Base-by-base conservation (phyloP, 2,797 vertebrate genomes). In the Hoplostethus mediterraneus region DNA sequence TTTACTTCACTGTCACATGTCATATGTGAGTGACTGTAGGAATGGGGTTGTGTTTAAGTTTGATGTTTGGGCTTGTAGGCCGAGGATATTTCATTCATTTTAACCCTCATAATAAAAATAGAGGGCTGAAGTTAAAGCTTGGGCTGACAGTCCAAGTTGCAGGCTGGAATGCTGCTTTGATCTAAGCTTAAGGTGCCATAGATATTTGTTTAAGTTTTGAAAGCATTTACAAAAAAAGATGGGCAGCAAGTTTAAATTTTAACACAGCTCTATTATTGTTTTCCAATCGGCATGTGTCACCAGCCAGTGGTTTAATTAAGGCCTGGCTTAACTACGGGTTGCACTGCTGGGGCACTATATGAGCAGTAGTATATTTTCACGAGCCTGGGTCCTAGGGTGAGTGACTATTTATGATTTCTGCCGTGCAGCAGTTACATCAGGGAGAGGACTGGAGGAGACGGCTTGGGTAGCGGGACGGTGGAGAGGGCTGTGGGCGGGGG, bases 311-410 rank as follows among this genome's bases (percentile, higher is more conserved):
- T 30, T 63, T 33, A 61, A 21, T 21, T 21, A 21, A 21, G 21
- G 36, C 45, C 49, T 67, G 28, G 14, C 11, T 63, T 73, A 55
- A 67, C 49, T 67, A 45, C 57, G 53, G 38, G 52, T 71, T 9
- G 21, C 73, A 68, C 63, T 73, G 31, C 45, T 73, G 28, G 6
- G 57, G 30, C 5, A 0, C 63, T 73, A 55, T 42, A 74, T 6
- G 6, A 33, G 65, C 49, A 17, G 72, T 25, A 71, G 67, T 82
- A 81, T 77, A 79, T 73, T 79, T 80, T 83, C 63, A 85, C 42
- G 66, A 84, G 52, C 77, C n/a, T 17, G 16, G 42, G 51, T 68
- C 51, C 40, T 40, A 2, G 10, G 36, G 44, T 54, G 71, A 75
- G 68, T 67, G 63, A 56, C 65, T 42, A 63, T 77, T 82, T 75